Base-by-base conservation (phyloP, 2,888 invertebrate species). In the Globia sparganii region DNA sequence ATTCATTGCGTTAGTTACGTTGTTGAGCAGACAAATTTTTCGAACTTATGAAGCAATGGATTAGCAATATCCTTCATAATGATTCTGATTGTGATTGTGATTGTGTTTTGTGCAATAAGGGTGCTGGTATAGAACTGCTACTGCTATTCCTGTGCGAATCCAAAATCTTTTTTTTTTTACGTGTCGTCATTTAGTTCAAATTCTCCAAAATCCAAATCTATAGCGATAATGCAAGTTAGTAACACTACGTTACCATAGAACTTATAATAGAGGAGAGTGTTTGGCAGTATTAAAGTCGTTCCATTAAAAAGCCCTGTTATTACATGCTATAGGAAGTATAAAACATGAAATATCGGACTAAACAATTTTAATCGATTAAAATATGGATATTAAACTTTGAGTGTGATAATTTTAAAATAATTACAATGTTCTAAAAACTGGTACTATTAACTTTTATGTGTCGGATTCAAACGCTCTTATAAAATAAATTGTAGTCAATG, bases 391-490 rank as follows among this genome's bases (percentile, higher is more conserved):
- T 43, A 75, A 71, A 49, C 28, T 34, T 59, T 65, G 49, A 64
- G 11, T 59, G 40, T 37, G 28, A 75, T 68, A 21, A 49, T 71
- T 80, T 46, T 56, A 62, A 58, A 78, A 78, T 40, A 71, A 84
- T 49, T 84, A 71, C 66, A 46, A 69, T 71, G 49, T 72, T 71
- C 40, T 59, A 43, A 72, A 70, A 78, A 75, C 72, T 72, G 72
- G 87, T 59, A 62, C 83, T 68, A 85, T 87, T 59, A 78, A 81
- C 0, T 78, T 85, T 87, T 70, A 81, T 82, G 69, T 69, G 53
- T 75, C 66, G 66, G 67, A 70, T 74, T 77, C 83, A 79, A 85
- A 76, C 68, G 67, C 49, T 75, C 71, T 72, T 75, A 79, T 67
- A 75, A 73, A 78, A 72, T 75, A 74, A 74, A 84, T 73, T 64